Percentiles rank a stretch among this genome's conserved stretches.
Conservation (phyloP, 2,113 vertebrate genomes). For the Calyptommatus sinebrachiatus region DNA sequence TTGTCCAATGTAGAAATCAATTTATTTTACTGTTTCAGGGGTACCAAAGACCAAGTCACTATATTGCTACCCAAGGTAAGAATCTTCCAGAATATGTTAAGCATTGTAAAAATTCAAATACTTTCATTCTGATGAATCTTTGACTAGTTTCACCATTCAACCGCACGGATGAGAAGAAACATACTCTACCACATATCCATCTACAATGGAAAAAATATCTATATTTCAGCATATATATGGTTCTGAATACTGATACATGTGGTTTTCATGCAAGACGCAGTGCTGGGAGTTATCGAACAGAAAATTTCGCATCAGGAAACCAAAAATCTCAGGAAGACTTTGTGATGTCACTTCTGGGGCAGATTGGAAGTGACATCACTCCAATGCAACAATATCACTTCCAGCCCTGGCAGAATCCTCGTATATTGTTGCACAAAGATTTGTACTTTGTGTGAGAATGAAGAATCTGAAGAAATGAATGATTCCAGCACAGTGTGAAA, state of each 20-base stretch:
- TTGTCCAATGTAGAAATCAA: constrained; percentile 61
- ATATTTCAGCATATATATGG: neutral
- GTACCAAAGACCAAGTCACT: constrained; percentile 97
- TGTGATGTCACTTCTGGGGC: no score
- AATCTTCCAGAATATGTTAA: neutral
- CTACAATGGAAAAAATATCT: neutral
- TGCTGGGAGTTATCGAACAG: no score
- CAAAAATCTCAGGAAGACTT: no score
- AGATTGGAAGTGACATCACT: no score
- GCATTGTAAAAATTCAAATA: neutral
- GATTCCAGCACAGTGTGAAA: no score
- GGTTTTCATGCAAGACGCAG: neutral
- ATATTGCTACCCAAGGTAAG: constrained; percentile 98
- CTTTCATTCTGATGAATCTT: neutral
- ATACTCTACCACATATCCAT: neutral
- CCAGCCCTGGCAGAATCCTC: no score
- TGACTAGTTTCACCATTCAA: neutral
- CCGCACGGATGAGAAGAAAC: no score
- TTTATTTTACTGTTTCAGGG: constrained; percentile 82
- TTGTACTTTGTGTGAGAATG: no score
- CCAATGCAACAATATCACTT: no score
- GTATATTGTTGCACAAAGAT: no score
- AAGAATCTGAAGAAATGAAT: no score
- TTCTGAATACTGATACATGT: neutral
- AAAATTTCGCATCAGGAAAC: no score